These are phyloP conservation scores for Thymallus thymallus DNA, from an alignment of 2,113 vertebrate genomes.

Conservation along the genomic window DNA sequence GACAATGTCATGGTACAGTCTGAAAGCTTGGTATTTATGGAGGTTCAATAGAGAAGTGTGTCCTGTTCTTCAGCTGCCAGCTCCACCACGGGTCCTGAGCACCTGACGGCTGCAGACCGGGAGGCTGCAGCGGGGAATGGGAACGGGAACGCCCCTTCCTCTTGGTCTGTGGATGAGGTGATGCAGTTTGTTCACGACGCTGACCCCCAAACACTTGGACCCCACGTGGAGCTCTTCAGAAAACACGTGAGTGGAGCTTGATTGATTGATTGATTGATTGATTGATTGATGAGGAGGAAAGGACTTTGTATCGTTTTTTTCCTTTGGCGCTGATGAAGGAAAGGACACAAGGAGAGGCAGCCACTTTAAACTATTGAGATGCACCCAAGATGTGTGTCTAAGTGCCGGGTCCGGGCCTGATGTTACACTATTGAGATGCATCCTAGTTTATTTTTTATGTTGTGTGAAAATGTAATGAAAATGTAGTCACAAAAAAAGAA, in stretches of 20 bases:
- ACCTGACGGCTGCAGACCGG: conserved; percentile 74
- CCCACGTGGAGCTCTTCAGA: conserved; percentile 89
- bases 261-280: neutral
- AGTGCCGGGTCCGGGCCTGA: no score
- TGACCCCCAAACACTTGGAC: conserved; percentile 86
- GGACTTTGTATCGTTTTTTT: no score
- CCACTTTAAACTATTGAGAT: no score
- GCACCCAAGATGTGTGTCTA: no score
- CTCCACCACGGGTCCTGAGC: conserved; percentile 87
- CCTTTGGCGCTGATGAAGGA: no score
- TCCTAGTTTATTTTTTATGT: no score
- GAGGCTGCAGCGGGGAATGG: conserved; percentile 47
- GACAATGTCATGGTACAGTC: neutral
- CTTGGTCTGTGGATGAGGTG: conserved; percentile 94
- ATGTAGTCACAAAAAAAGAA: no score
- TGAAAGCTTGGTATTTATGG: neutral
- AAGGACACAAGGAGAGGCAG: no score
- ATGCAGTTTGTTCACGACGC: conserved; percentile 89
- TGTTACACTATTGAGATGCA: no score
- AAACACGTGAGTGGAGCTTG: conserved; percentile 82
- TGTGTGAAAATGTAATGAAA: no score
- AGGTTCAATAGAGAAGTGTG: neutral
- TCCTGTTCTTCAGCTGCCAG: conserved; percentile 76
- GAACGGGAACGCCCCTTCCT: conserved; percentile 73
- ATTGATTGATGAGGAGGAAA: neutral